Evolutionary conservation across 2,113 vertebrate genomes (phyloP).

Genomic region (Barnardius zonarius): DNA sequence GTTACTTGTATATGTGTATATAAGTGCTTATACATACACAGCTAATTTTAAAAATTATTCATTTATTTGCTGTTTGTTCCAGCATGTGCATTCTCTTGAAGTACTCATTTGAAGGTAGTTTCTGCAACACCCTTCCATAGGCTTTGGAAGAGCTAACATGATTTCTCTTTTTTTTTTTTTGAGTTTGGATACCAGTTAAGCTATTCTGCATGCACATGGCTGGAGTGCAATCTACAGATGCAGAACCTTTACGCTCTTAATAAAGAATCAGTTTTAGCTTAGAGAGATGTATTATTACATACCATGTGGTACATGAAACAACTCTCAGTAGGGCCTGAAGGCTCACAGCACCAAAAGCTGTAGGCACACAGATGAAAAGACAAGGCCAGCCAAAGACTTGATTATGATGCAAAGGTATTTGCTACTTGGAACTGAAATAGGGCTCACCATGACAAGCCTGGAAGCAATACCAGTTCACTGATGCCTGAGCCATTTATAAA

Average conservation of each 20-base stretch:
- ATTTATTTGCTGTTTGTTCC: neutral
- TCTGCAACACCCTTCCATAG: neutral
- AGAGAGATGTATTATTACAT: neutral
- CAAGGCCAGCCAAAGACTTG: neutral
- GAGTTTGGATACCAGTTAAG: neutral
- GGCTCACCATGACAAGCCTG: neutral
- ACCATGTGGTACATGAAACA: neutral
- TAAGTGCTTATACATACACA: accelerated
- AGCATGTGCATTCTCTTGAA: neutral
- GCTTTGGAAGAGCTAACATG: accelerated
- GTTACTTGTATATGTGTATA: no score
- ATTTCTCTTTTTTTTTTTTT: neutral
- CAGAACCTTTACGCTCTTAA: neutral
- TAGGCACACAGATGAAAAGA: neutral
- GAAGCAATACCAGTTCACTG: neutral
- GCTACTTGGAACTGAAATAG: neutral
- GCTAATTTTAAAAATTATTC: neutral
- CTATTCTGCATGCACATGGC: neutral
- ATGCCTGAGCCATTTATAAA: neutral
- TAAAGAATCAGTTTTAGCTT: neutral
- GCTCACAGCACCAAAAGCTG: neutral
- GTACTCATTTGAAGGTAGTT: neutral
- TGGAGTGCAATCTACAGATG: neutral
- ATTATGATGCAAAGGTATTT: neutral
- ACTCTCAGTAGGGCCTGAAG: neutral